Conservation (phyloP, 2,113 vertebrate genomes). For the Scomber scombrus region DNA sequence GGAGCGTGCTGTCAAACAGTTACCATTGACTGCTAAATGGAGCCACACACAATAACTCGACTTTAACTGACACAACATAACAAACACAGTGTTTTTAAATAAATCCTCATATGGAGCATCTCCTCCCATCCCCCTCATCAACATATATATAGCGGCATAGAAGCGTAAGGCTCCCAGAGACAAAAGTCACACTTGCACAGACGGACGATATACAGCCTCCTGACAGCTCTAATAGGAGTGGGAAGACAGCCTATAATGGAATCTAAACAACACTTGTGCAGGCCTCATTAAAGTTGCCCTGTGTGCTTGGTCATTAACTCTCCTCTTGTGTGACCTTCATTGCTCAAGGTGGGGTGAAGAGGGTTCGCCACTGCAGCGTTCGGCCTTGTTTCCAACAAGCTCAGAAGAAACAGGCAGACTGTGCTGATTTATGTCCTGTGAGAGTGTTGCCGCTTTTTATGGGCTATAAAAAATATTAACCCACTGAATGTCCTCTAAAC, state of each 20-base stretch:
- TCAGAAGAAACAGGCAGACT: conserved; percentile 3
- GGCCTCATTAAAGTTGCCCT: conserved; percentile 65
- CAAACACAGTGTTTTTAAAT: neutral
- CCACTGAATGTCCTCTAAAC: conserved; percentile 48
- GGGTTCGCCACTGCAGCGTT: neutral
- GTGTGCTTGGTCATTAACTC: conserved; percentile 55
- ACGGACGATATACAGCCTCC: conserved; percentile 33
- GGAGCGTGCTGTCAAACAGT: too few species aligned
- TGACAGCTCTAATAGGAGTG: conserved; percentile 36
- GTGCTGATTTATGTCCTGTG: conserved; percentile 43
- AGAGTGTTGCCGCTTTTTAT: conserved; percentile 35
- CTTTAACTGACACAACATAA: too few species aligned
- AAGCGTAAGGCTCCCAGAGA: neutral
- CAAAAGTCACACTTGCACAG: conserved; percentile 39
- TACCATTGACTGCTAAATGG: too few species aligned
- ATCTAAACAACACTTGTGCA: conserved; percentile 61
- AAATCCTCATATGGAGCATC: conserved; percentile 7
- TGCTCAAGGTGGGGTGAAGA: conserved; percentile 29
- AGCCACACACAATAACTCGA: too few species aligned
- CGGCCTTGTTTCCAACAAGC: conserved; percentile 20
- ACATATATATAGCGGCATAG: neutral
- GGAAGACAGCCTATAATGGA: conserved; percentile 45
- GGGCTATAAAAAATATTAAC: conserved; percentile 52
- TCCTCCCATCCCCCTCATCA: neutral
- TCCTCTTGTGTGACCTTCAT: conserved; percentile 54